Conservation (phyloP, 92 coral and sea anemone genomes). For the Plumapathes pennacea region DNA sequence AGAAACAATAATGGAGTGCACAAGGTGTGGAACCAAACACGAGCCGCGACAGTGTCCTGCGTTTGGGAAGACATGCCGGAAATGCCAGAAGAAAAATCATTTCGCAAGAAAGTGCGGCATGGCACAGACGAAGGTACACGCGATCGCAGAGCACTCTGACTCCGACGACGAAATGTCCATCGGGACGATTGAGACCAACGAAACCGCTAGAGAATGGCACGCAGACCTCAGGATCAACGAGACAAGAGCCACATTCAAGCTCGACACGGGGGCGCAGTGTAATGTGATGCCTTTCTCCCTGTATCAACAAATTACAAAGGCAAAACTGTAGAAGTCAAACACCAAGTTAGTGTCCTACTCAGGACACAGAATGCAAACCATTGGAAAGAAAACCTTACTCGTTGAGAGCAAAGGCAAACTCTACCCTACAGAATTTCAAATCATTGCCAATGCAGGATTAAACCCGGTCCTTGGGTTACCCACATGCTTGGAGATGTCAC, state of each 20-base stretch:
- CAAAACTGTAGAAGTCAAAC: constrained; percentile 2
- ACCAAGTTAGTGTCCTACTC: constrained; percentile 39
- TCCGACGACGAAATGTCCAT: too few relatives aligned
- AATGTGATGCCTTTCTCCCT: constrained; percentile 16
- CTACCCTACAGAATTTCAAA: constrained; percentile 34
- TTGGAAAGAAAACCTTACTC: constrained; percentile 16
- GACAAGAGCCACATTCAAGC: too few relatives aligned
- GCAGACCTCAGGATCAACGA: too few relatives aligned
- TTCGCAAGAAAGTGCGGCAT: too few relatives aligned
- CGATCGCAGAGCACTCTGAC: too few relatives aligned
- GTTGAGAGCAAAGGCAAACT: constrained; percentile 1
- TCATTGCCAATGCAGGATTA: constrained; percentile 11
- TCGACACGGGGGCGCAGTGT: constrained; percentile 32
- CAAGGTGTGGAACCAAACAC: not conserved
- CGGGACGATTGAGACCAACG: too few relatives aligned
- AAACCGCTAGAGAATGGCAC: too few relatives aligned
- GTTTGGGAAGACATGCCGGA: not conserved
- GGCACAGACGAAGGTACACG: too few relatives aligned
- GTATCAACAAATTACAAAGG: constrained; percentile 9
- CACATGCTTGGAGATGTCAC: constrained; percentile 25
- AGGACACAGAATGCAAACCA: constrained; percentile 17
- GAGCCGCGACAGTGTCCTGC: not conserved
- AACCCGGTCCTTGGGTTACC: constrained; percentile 25
- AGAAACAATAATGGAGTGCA: too few relatives aligned
- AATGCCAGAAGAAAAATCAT: not conserved